phyloP scores from a whole-genome alignment of 2,113 vertebrate genomes.

The Tetraodon nigroviridis region DNA sequence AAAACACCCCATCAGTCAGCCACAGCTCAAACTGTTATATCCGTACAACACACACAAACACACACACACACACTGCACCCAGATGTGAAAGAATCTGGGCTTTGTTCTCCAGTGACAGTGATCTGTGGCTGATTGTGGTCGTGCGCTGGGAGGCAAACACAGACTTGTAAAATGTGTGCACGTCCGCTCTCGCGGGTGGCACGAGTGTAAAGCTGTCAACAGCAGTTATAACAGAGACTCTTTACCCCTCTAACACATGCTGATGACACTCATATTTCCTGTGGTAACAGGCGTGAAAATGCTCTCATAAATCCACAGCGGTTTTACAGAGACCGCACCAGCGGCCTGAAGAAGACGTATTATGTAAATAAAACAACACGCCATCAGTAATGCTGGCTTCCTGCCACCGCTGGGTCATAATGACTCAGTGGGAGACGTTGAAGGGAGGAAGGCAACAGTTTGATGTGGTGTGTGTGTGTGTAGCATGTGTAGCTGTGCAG shows the following conservation, averaged over 20 bases:
- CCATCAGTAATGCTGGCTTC: conserved; percentile 61
- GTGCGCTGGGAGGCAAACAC: not conserved
- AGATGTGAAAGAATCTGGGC: too few relatives aligned
- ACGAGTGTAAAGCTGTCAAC: conserved; percentile 34
- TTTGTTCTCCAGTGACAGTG: too few relatives aligned
- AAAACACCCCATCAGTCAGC: too few relatives aligned
- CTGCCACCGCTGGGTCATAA: conserved; percentile 54
- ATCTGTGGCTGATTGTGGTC: conserved; percentile 6
- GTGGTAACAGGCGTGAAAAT: conserved; percentile 70
- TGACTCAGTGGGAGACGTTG: conserved; percentile 64
- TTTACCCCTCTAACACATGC: conserved; percentile 50
- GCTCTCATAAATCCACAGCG: conserved; percentile 69
- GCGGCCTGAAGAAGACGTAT: conserved; percentile 65
- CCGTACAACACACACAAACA: conserved; percentile 7
- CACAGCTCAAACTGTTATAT: too few relatives aligned
- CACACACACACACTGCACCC: too few relatives aligned
- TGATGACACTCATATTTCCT: conserved; percentile 68
- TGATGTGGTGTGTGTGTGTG: conserved; percentile 42
- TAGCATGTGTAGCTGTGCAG: conserved; percentile 21
- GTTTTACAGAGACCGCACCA: conserved; percentile 61
- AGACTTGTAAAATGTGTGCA: conserved; percentile 1
- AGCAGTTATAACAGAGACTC: conserved; percentile 20
- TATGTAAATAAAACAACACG: conserved; percentile 74
- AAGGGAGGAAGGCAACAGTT: conserved; percentile 55
- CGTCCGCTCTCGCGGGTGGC: not conserved